Percentiles rank a stretch among this genome's conserved stretches.
Evolutionary conservation across 1,140 invertebrate genomes (phyloP).

Genomic region (Drosophila athabasca): DNA sequence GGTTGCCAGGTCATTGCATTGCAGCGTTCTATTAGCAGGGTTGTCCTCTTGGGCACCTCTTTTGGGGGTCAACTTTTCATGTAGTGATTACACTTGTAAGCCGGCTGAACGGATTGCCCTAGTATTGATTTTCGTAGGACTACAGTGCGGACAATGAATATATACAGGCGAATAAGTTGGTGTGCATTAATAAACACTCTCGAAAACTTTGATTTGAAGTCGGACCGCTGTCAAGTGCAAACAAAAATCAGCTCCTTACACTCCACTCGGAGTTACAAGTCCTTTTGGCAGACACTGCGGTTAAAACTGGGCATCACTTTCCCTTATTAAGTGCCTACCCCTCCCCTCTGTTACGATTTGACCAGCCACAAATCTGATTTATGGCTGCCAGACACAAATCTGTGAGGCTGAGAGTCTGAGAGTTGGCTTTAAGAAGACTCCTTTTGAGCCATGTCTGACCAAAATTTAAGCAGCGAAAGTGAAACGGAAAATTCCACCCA

Average conservation of each 20-base stretch:
- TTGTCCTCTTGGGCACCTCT: slow-evolving; percentile 49
- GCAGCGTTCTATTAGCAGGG: slow-evolving; percentile 56
- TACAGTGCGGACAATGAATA: slow-evolving; percentile 21
- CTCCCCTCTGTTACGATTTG: slow-evolving; percentile 9
- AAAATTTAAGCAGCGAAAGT: slow-evolving; percentile 17
- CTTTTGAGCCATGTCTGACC: slow-evolving; percentile 3
- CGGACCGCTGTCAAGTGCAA: slow-evolving; percentile 50
- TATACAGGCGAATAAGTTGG: slow-evolving; percentile 48
- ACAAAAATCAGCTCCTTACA: slow-evolving; percentile 27
- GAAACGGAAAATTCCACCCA: slow-evolving; percentile 29
- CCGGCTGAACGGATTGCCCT: slow-evolving; percentile 56
- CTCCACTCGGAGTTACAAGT: background rate
- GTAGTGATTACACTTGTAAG: slow-evolving; percentile 65
- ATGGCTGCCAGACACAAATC: slow-evolving; percentile 13
- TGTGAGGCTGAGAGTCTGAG: no score
- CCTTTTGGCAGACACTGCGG: slow-evolving; percentile 26
- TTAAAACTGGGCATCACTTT: background rate
- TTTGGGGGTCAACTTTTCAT: slow-evolving; percentile 44
- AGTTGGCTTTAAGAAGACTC: slow-evolving; percentile 17
- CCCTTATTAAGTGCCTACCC: slow-evolving; percentile 48
- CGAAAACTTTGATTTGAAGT: slow-evolving; percentile 20
- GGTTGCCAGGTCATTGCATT: slow-evolving; percentile 50
- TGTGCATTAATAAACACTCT: slow-evolving; percentile 66
- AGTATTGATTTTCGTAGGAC: slow-evolving; percentile 63
- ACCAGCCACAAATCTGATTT: slow-evolving; percentile 58